Evolutionary conservation across 2,797 vertebrate genomes (phyloP), one percentile per base, ranked within the genome.

Genomic region (Myotis pilosus): DNA sequence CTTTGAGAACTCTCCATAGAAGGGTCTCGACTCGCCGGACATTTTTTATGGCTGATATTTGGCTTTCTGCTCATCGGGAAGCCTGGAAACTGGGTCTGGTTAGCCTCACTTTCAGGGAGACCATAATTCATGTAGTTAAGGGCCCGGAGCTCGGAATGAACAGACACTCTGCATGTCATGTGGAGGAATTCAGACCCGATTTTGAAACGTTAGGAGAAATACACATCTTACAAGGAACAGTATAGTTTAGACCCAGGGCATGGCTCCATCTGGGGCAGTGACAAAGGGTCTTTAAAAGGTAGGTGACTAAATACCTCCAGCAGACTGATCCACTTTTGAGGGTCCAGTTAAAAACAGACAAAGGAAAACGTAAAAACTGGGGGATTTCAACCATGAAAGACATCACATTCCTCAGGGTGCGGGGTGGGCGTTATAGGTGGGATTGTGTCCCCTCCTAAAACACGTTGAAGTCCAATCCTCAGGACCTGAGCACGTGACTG

Each of bases 1-100:
- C 30, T 95, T 95, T 94, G 93, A 85, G 76, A 82, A 47, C 72
- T 96, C 23, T 0, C 44, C 92, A 0, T 0, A 38, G 51, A 84
- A 20, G 38, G 8, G 82, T 94, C 94, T 95, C 68, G 47, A 90
- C 62, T 44, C 74, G 85, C 8, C 1, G n/a, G 81, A 51, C 41
- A 6, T 83, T 95, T 64, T 68, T 82, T 94, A 36, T 81, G n/a
- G 75, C 51, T 60, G 33, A 44, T 33, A 25, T 80, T 71, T 86
- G 68, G 71, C 49, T 4, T 0, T 47, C 60, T 25, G 95, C 44
- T 47, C 78, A 13, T 15, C 0, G 0, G 0, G 0, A 94, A 84
- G 49, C 15, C 68, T n/a, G 38, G 57, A 33, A 41, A 38, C 33
- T 23, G 47, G 71, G 75, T 93, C 25, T 85, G 92, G 84, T 51